Evolutionary conservation across 1,140 invertebrate genomes (phyloP).

Genomic region (Philaenus spumarius): DNA sequence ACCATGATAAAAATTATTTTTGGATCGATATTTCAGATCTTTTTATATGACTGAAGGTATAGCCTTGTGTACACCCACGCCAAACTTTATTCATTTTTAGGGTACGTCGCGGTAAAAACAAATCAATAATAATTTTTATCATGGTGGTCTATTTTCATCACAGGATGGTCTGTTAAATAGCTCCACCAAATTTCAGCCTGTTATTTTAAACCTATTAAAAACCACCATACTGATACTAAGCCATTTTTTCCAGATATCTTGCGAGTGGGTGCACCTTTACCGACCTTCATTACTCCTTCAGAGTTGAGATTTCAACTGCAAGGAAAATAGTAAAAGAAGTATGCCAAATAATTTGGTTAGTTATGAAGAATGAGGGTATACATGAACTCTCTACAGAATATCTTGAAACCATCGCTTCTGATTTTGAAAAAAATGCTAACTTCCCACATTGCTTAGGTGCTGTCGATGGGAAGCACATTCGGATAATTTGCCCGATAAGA

Average conservation of each 20-base stretch:
- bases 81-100: no score
- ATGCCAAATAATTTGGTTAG: slow-evolving; percentile 24
- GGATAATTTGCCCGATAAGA: slow-evolving; percentile 19
- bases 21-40: no score
- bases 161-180: no score
- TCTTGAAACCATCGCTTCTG: slow-evolving; percentile 18
- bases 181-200: no score
- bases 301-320: slow-evolving; percentile 18
- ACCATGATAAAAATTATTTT: background rate
- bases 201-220: background rate
- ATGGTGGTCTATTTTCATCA: no score
- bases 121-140: no score
- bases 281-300: slow-evolving; percentile 20
- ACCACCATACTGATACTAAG: background rate
- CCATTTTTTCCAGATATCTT: slow-evolving; percentile 6
- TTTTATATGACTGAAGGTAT: background rate
- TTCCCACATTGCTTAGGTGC: no score
- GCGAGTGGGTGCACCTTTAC: slow-evolving; percentile 5
- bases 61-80: no score
- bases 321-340: slow-evolving; percentile 21
- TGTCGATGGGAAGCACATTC: no score
- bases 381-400: slow-evolving; percentile 17
- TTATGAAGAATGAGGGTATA: slow-evolving; percentile 15
- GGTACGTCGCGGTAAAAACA: no score
- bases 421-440: no score